These are phyloP conservation scores for Hirtodrosophila alboralis DNA, from an alignment of 2,888 invertebrate genomes.

Conservation along the genomic window DNA sequence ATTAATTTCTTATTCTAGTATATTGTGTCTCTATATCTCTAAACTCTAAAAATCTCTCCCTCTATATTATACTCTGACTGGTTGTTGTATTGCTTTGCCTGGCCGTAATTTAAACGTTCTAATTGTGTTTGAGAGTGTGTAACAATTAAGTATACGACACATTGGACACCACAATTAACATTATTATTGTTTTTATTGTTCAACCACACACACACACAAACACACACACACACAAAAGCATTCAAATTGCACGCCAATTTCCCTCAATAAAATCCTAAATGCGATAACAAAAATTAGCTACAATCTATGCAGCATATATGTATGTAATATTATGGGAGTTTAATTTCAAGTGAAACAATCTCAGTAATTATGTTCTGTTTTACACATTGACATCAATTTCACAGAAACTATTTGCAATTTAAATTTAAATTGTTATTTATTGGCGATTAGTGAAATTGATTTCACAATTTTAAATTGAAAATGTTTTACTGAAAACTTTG, in stretches of 20 bases:
- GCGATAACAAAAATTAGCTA: conserved; percentile 5
- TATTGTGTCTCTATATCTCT: conserved; percentile 18
- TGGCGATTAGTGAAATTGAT: no score
- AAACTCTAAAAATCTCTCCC: no score
- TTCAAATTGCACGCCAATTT: conserved; percentile 51
- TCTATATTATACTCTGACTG: conserved; percentile 34
- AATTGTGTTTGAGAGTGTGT: conserved; percentile 64
- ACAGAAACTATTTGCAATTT: no score
- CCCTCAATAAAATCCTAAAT: neutral
- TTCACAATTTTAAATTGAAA: no score
- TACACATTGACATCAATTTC: no score
- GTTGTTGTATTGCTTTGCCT: conserved; percentile 85
- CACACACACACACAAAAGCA: conserved; percentile 7
- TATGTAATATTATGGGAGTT: neutral
- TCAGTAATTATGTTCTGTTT: no score
- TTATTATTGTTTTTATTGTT: conserved; percentile 3
- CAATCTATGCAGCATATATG: conserved; percentile 21
- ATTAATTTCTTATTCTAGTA: conserved; percentile 32
- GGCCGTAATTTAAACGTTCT: conserved; percentile 82
- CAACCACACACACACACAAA: conserved; percentile 4
- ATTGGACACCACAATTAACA: conserved; percentile 34
- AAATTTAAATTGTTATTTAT: no score
- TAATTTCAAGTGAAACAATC: no score
- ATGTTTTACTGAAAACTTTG: no score
- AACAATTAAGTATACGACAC: conserved; percentile 65